Evolutionary conservation across 2,888 invertebrate genomes (phyloP), one percentile per base, ranked within the genome.

Genomic region (Hedychridium roseum): DNA sequence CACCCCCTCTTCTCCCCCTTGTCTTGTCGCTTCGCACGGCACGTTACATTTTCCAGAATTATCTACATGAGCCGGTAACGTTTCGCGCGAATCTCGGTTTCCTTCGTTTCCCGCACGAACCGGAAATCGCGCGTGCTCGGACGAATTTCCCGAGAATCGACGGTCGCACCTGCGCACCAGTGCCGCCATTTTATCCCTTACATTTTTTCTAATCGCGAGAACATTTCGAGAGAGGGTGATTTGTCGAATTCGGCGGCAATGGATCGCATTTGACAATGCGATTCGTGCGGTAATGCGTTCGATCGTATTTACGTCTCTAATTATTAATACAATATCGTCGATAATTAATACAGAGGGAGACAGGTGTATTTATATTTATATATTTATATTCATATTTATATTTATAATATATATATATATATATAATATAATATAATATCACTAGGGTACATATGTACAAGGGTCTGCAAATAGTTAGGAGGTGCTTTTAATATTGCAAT

Each of bases 361-460:
- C 28, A 27, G 38, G 64, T 60, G 61, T 59, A 59, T 63, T 45
- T 55, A 57, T 71, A 68, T 72, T 67, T 71, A 68, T 72, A 71
- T 70, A 59, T 65, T 60, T 70, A 68, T 67, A 66, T 64, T 58
- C 63, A 61, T 64, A 57, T 46, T 67, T 58, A 62, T 62, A 48
- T 57, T 50, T 59, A 61, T 65, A 64, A 66, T 67, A 63, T 63
- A 56, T 60, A 64, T 69, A 66, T 70, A 63, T 60, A 57, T 64
- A 66, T 70, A 70, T 72, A 71, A 67, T 70, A 71, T 71, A 68
- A 69, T 72, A 70, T 74, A 71, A 68, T 76, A 76, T 77, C 73
- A 73, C 74, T 78, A 76, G 73, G 78, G 75, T 75, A 76, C 75
- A 74, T 78, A 78, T 78, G 65, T 78, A 78, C 78, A 78, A 35